Evolutionary conservation across 2,888 invertebrate genomes (phyloP), one percentile per base, ranked within the genome.

Genomic region (Troides aeacus): DNA sequence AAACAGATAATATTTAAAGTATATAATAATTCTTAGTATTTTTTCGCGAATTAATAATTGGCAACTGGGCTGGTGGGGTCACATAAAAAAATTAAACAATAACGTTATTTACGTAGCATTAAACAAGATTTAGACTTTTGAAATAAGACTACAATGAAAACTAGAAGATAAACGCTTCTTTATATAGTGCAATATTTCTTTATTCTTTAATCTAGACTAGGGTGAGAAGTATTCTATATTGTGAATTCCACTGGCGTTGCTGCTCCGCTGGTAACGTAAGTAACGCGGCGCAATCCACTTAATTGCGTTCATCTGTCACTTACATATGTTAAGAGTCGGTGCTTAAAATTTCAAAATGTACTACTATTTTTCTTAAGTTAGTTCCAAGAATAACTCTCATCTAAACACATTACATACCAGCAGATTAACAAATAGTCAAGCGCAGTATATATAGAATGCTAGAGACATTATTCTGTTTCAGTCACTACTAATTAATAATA

Each of bases 281-380:
- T 50, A 57, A 62, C 69, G 30, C 58, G 18, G 36, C 23, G 62
- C 58, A 62, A 53, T 65, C 58, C 62, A 62, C 50, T 69, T 69
- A 69, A 69, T 69, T 66, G 69, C 58, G 36, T 62, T 58, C 59
- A 66, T 69, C 65, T 69, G 62, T 66, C 66, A 69, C 58, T 66
- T 61, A 69, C 50, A 61, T 61, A 18, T n/a, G 23, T 39, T 30
- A 42, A 65, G 36, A 36, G 23, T 50, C 58, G 57, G 21, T 24
- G 21, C 21, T 53, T 66, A 50, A 21, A 58, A 24, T n/a, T 21
- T 46, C 1, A 50, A 50, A 15, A 53, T 46, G 46, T 46, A 15
- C 46, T 46, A 12, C 12, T 15, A 15, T 39, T 10, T 39, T 46
- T 46, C 15, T 46, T 15, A 46, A 1, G 46, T 46, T 46, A 15